These are phyloP conservation scores for Cricetomys ansorgei DNA, from an alignment of 2,113 vertebrate species.

Conservation along the genomic window DNA sequence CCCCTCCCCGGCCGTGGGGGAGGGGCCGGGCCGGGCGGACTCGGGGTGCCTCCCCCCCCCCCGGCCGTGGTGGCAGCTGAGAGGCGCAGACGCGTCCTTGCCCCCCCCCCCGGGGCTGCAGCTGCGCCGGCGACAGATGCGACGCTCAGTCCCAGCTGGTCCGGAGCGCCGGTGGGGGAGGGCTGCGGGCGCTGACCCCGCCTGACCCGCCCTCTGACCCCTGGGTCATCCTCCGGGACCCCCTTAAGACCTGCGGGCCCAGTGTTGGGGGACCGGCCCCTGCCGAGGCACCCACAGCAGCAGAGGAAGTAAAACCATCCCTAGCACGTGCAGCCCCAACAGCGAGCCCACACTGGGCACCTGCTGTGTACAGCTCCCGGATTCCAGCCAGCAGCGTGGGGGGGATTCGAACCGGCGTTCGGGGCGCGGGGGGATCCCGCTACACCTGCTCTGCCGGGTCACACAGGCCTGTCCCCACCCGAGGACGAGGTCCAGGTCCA, in stretches of 20 bases:
- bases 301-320: too few species aligned
- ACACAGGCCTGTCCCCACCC: neutral
- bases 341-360: neutral
- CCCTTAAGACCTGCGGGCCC: neutral
- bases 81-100: conserved; percentile 49
- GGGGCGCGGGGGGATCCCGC: too few species aligned
- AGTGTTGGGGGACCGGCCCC: too few species aligned
- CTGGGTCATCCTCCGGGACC: neutral
- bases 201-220: neutral
- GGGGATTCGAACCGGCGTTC: neutral
- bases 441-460: neutral
- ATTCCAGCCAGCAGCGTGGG: neutral
- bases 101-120: conserved; percentile 61
- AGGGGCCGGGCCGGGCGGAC: neutral
- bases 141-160: conserved; percentile 76
- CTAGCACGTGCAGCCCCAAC: too few species aligned
- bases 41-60: conserved; percentile 56
- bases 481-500: neutral
- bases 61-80: conserved; percentile 68
- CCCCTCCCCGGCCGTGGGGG: conserved; percentile 46
- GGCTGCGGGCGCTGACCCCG: neutral
- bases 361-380: neutral
- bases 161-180: conserved; percentile 12
- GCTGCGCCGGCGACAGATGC: conserved; percentile 80
- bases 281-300: too few species aligned